phyloP scores from a whole-genome alignment of 1,140 invertebrate genomes.

The Antheraea mylitta region DNA sequence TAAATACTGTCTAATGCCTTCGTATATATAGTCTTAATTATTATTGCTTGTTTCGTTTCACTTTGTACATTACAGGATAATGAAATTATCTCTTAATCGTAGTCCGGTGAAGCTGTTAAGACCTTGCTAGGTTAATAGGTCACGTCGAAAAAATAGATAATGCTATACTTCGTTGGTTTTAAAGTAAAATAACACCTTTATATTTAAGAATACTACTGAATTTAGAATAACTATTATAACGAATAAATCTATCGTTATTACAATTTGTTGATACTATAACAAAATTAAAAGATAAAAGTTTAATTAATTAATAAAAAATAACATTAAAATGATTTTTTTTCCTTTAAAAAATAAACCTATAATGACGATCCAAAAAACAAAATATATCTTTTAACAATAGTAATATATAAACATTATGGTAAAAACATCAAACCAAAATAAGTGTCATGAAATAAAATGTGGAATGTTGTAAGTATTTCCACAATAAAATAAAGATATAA shows the following conservation, averaged over 20 bases:
- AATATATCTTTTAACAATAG: background rate
- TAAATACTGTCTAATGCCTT: background rate
- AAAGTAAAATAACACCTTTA: too few relatives aligned
- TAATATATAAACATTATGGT: background rate
- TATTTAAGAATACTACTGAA: background rate
- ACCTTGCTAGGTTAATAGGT: too few relatives aligned
- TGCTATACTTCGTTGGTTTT: too few relatives aligned
- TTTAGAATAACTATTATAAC: too few relatives aligned
- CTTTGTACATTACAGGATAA: background rate
- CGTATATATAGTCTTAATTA: background rate
- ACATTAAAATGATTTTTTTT: constrained; percentile 7
- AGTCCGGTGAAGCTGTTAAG: too few relatives aligned
- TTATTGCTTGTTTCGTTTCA: background rate
- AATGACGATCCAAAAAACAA: too few relatives aligned
- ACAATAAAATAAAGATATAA: constrained; percentile 18
- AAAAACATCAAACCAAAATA: background rate
- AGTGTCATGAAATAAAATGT: constrained; percentile 7
- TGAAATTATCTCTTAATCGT: too few relatives aligned
- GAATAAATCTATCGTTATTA: background rate
- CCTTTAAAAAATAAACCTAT: too few relatives aligned
- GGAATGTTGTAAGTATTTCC: constrained; percentile 47
- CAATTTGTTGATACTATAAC: background rate
- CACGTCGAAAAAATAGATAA: too few relatives aligned
- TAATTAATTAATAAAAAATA: background rate
- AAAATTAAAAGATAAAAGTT: background rate